Conservation (phyloP, 2,797 vertebrate genomes). For the Poecilia wingei region DNA sequence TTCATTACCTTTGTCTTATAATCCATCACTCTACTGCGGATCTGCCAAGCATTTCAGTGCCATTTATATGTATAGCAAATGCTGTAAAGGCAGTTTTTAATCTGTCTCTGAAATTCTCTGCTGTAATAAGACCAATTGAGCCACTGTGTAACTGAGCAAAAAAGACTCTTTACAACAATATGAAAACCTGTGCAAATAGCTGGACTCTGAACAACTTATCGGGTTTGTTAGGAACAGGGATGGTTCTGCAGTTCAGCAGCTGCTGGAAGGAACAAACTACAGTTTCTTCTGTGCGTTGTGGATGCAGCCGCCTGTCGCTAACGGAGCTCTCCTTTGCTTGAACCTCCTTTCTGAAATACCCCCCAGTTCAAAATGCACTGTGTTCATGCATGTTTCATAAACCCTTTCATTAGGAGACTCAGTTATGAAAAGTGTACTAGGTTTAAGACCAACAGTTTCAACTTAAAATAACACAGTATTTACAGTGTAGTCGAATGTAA, state of each 20-base stretch:
- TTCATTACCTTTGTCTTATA: neutral
- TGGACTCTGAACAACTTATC: neutral
- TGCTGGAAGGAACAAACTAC: too few relatives aligned
- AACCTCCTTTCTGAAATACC: neutral
- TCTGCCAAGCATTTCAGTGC: too few relatives aligned
- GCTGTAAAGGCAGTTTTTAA: too few relatives aligned
- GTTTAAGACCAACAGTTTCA: neutral
- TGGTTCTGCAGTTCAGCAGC: neutral
- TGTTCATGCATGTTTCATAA: neutral
- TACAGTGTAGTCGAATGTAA: neutral
- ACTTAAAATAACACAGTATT: neutral
- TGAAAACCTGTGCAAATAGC: too few relatives aligned
- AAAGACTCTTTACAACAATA: neutral
- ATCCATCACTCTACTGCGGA: neutral
- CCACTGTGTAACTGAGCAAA: too few relatives aligned
- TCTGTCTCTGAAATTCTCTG: too few relatives aligned
- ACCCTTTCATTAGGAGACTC: neutral
- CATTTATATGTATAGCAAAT: too few relatives aligned
- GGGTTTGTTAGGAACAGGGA: neutral
- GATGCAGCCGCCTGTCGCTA: neutral
- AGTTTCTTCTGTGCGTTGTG: neutral
- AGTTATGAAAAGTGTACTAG: neutral
- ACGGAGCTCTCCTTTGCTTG: neutral
- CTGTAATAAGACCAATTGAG: too few relatives aligned
- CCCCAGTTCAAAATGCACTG: neutral